A percentile compares a stretch with the other conserved stretches of the same genome.
These are phyloP conservation scores for Labroides dimidiatus DNA, from an alignment of 2,797 vertebrate genomes.

Conservation along the genomic window DNA sequence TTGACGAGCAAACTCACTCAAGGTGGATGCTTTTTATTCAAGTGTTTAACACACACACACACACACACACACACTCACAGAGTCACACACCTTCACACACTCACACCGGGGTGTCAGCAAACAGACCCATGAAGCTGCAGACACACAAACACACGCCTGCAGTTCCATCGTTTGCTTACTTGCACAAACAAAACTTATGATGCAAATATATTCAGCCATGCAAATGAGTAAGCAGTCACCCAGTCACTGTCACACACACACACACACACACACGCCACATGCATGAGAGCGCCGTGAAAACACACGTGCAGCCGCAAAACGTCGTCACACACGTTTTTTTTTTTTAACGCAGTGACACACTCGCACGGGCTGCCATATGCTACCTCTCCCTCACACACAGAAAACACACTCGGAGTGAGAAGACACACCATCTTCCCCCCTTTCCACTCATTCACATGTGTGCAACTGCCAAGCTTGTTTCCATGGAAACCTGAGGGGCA, in stretches of 20 bases:
- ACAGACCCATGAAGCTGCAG: neutral
- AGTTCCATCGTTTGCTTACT: slow-evolving; percentile 29
- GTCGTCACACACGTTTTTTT: slow-evolving; percentile 7
- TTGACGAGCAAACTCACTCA: too few species aligned
- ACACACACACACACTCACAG: neutral
- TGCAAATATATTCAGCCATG: slow-evolving; percentile 54
- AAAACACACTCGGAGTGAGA: slow-evolving; percentile 27
- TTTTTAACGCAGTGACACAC: slow-evolving; percentile 46
- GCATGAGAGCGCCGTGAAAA: slow-evolving; percentile 9
- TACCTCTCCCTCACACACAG: slow-evolving; percentile 30
- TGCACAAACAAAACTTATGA: slow-evolving; percentile 41
- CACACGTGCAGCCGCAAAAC: slow-evolving; percentile 11
- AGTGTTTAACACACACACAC: neutral
- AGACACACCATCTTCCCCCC: slow-evolving; percentile 49
- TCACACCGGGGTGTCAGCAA: neutral
- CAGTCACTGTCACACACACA: neutral
- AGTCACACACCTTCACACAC: neutral
- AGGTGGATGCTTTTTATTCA: too few species aligned
- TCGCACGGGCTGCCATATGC: slow-evolving; percentile 62
- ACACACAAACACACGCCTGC: slow-evolving; percentile 42
- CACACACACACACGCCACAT: neutral
- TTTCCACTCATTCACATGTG: slow-evolving; percentile 54
- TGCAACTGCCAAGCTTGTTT: slow-evolving; percentile 71
- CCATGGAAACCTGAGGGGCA: slow-evolving; percentile 74
- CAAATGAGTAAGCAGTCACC: slow-evolving; percentile 18